Evolutionary conservation across 2,797 vertebrate species (phyloP).

Genomic region (Phrynocephalus forsythii): DNA sequence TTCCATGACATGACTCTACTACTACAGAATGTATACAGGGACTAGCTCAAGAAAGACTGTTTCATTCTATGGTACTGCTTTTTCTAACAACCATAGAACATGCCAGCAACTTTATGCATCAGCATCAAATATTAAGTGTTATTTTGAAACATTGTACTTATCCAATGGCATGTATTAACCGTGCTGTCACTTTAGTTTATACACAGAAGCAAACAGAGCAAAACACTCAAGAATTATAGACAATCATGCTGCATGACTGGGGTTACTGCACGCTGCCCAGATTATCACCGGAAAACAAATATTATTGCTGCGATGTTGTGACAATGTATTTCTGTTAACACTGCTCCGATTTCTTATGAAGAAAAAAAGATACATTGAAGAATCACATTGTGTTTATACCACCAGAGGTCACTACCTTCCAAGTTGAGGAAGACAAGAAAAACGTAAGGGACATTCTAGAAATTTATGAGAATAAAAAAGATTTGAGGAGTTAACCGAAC

Average conservation of each 20-base stretch:
- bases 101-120: too few species aligned
- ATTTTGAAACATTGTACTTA: background rate
- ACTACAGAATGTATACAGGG: background rate
- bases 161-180: background rate
- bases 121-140: background rate
- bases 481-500: background rate
- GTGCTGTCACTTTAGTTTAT: background rate
- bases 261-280: too few species aligned
- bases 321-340: too few species aligned
- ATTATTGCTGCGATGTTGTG: too few species aligned
- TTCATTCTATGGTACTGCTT: background rate
- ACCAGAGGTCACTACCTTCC: conserved; percentile 66
- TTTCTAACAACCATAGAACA: background rate
- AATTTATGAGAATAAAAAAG: background rate
- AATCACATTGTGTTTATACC: conserved; percentile 35
- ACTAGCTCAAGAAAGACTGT: background rate
- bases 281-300: too few species aligned
- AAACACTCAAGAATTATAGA: background rate
- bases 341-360: too few species aligned
- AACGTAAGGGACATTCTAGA: background rate
- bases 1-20: background rate
- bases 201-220: background rate
- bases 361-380: background rate
- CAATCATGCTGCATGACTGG: background rate
- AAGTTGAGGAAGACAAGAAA: background rate